Evolutionary conservation across 2,113 vertebrate species (phyloP).

Genomic region (Mirounga angustirostris): DNA sequence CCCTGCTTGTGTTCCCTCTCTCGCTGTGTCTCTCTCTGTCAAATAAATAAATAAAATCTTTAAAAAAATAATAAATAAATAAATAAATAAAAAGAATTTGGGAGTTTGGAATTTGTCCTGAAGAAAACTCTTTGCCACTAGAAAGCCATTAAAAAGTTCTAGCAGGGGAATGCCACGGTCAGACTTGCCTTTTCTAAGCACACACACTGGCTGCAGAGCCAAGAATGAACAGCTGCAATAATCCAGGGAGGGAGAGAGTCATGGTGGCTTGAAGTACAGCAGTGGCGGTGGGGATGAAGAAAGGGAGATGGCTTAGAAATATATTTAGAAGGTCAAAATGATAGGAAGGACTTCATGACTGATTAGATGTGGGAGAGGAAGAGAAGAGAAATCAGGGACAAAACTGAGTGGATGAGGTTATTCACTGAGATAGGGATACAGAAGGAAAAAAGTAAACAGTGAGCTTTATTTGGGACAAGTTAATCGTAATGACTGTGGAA

Average conservation of each 20-base stretch:
- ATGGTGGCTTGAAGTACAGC: background rate
- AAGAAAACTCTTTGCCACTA: background rate
- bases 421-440: background rate
- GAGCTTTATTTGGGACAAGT: background rate
- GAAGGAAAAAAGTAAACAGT: background rate
- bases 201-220: background rate
- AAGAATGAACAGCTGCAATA: constrained; percentile 35
- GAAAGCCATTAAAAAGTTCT: background rate
- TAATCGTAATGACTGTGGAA: background rate
- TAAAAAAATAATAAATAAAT: too few species aligned
- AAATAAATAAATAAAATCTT: too few species aligned
- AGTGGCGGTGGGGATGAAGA: background rate
- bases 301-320: background rate
- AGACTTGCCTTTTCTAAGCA: background rate
- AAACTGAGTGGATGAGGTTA: constrained; percentile 3
- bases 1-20: too few species aligned
- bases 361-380: background rate
- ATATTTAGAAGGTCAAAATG: background rate
- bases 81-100: background rate
- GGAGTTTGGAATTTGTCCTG: background rate
- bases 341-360: background rate
- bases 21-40: too few species aligned
- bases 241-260: background rate
- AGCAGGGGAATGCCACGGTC: background rate
- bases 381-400: background rate